Conservation (phyloP, 2,888 invertebrate genomes). For the Apotomis capreana region DNA sequence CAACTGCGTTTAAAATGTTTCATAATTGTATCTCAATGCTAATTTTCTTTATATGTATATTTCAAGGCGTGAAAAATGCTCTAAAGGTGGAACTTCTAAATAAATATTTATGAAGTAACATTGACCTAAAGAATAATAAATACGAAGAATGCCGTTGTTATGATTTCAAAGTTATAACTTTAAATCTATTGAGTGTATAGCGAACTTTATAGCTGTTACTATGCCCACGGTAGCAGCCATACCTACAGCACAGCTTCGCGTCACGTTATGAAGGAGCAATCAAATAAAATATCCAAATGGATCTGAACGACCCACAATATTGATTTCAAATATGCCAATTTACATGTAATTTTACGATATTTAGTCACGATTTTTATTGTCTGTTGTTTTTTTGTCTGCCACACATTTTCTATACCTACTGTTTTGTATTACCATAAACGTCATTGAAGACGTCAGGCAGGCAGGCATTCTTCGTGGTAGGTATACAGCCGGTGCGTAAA, state of each 20-base stretch:
- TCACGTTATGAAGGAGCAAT: slow-evolving; percentile 56
- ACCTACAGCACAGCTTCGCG: slow-evolving; percentile 51
- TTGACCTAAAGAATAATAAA: slow-evolving; percentile 26
- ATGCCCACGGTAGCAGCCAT: slow-evolving; percentile 54
- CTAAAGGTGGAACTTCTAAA: slow-evolving; percentile 3
- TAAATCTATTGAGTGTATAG: slow-evolving; percentile 36
- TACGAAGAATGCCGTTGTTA: slow-evolving; percentile 18
- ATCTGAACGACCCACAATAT: slow-evolving; percentile 62
- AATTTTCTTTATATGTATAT: too few relatives aligned
- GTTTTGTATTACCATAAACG: slow-evolving; percentile 44
- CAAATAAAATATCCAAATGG: slow-evolving; percentile 69
- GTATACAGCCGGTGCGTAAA: slow-evolving; percentile 17
- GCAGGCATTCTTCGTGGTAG: slow-evolving; percentile 34
- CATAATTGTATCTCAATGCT: too few relatives aligned
- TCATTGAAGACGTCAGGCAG: slow-evolving; percentile 37
- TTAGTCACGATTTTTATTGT: slow-evolving; percentile 60
- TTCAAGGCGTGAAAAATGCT: background rate
- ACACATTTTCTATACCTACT: slow-evolving; percentile 47
- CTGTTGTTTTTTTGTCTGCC: slow-evolving; percentile 53
- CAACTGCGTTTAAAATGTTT: too few relatives aligned
- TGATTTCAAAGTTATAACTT: slow-evolving; percentile 37
- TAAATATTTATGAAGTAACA: slow-evolving; percentile 24
- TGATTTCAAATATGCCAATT: slow-evolving; percentile 76
- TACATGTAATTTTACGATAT: slow-evolving; percentile 62
- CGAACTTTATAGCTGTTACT: slow-evolving; percentile 51